Base-by-base conservation (phyloP, 2,113 vertebrate species). In the Euleptes europaea region DNA sequence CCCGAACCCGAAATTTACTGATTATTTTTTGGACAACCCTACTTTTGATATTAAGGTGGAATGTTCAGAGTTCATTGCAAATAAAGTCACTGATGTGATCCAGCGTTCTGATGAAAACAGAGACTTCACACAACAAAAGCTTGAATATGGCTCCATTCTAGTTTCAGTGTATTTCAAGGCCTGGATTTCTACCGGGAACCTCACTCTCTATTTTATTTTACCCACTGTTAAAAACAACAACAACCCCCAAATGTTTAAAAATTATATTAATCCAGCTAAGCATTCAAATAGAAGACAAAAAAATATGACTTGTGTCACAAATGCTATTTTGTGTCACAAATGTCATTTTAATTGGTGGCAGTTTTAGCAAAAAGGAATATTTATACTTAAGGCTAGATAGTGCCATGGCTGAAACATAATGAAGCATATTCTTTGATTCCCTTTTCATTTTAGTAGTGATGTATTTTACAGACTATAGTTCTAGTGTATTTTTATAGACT, bases 251-350 rank as follows among this genome's bases (percentile, higher is more conserved):
- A 74, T 79, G 84, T 73, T 51, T 4, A 1, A 54, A 73, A 60
- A 23, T 49, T 51, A 80, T 78, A 83, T 83, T 84, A 85, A 67
- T 77, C 49, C 79, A 86, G 51, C 4, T 38, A 80, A 66, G 17
- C 85, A 78, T 85, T 5, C 14, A 57, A 85, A 49, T 12, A 10
- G 33, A 78, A 57, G n/a, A 12, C 40, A 78, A 78, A 90, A 76
- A 90, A 90, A 92, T 40, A 13, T 70, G 47, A 42, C 80, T 88
- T 88, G 69, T 78, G 1, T 82, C 73, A 73, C 73, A 78, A 74
- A 60, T 12, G 31, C 57, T 9, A 47, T 5, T 47, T 47, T 47
- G 9, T 47, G 12, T 49, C 5, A 49, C 49, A 49, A 14, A 44
- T 54, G 76, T 57, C 54, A 71, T 65, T 60, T 67, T 6, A 8